Evolutionary conservation across 2,797 vertebrate species (phyloP), one percentile per base, ranked within the genome.

Genomic region (Macroramphosus scolopax): DNA sequence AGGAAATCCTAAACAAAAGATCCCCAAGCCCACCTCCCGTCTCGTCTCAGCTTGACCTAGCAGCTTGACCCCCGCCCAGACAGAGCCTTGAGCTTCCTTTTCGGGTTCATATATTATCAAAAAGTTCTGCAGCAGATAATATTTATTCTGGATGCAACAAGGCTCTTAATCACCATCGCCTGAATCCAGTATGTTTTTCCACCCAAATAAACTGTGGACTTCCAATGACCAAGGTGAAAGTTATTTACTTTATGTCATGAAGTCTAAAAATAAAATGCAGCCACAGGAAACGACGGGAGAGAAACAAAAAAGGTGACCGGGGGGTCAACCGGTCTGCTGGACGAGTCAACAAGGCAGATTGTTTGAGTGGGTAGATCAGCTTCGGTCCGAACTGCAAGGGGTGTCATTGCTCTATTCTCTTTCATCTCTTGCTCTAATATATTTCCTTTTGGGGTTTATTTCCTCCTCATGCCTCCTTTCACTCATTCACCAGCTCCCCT

Each of bases 191-290:
- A 9, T 11, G 31, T 16, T 25, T 67, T 75, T 52, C 52, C 53
- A 39, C 22, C 45, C 29, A 56, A 77, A 73, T 25, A 29, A 68
- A 63, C 20, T 5, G 29, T 3, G 4, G 33, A 58, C 36, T 14
- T 52, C 34, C 59, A 44, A 45, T 18, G 35, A 62, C 22, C 38
- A 9, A 33, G 12, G 24, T 40, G 45, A 56, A 42, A 47, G 57
- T 55, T 56, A 55, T 49, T 63, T 52, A 66, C 60, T 72, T 77
- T 63, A 52, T 65, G 20, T 38, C 70, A 73, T 31, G 11, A 22
- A 3, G 8, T 55, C 59, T 40, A 51, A 59, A 73, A 80, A 71
- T 72, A 66, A 46, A n/a, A 53, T 13, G 20, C 10, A 14, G 37
- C 15, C 14, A 49, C 10, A 0, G 37, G 35, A 51, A 36, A 35